Percentiles rank a stretch among this genome's conserved stretches.
Evolutionary conservation across 2,888 invertebrate species (phyloP).

Genomic region (Luperina nickerlii): DNA sequence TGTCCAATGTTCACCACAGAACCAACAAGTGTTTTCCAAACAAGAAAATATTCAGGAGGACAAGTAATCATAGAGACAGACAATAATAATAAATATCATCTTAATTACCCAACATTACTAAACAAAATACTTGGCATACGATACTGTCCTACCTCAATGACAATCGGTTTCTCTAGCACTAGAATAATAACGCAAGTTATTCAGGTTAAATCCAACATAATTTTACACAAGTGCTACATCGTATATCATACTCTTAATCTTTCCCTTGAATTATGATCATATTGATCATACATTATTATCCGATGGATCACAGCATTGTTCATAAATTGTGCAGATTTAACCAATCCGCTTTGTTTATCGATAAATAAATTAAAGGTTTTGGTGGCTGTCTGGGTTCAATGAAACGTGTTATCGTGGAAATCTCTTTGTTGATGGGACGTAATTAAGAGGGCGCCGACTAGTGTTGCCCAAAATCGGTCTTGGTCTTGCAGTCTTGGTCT

Average conservation of each 20-base stretch:
- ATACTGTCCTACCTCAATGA: constrained; percentile 26
- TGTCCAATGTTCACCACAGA: too few species aligned
- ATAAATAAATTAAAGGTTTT: constrained; percentile 34
- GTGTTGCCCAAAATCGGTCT: too few species aligned
- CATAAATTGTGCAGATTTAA: constrained; percentile 29
- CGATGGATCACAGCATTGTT: constrained; percentile 37
- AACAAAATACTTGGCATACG: constrained; percentile 15
- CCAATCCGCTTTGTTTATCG: constrained; percentile 27
- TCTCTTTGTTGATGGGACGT: background rate
- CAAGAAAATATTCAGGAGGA: background rate
- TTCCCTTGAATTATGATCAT: constrained; percentile 13
- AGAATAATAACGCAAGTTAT: constrained; percentile 43
- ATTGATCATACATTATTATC: constrained; percentile 17
- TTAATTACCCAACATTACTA: background rate
- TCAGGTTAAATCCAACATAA: constrained; percentile 35
- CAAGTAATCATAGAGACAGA: background rate
- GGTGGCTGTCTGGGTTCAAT: constrained; percentile 7
- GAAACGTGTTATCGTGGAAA: background rate
- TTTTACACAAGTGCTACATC: constrained; percentile 7
- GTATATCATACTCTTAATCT: constrained; percentile 25
- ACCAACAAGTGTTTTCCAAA: background rate
- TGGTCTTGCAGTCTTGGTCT: too few species aligned
- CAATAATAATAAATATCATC: background rate
- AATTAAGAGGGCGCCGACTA: too few species aligned
- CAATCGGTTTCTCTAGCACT: background rate